phyloP scores from a whole-genome alignment of 2,797 vertebrate genomes.

The Peromyscus eremicus region DNA sequence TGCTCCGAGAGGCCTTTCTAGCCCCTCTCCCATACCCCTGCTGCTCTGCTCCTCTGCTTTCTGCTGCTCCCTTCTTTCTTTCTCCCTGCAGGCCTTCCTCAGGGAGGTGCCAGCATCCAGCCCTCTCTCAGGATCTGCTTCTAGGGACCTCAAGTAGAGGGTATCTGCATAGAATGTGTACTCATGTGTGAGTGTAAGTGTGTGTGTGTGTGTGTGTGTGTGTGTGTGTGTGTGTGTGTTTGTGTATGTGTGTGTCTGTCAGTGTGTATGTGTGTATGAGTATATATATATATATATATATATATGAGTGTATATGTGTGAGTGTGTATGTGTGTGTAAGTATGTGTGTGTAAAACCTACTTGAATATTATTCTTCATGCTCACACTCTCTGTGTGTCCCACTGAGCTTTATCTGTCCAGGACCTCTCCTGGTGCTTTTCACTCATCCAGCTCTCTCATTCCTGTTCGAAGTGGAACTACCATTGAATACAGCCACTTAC shows the following conservation, averaged over 20 bases:
- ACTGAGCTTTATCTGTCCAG: background rate
- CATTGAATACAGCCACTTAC: background rate
- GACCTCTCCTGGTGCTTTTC: rapidly evolving
- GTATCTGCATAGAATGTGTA: background rate
- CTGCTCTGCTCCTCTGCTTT: no score
- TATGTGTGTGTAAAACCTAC: background rate
- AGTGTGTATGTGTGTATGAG: no score
- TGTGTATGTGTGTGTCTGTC: no score
- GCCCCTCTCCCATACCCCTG: rapidly evolving
- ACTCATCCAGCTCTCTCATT: rapidly evolving
- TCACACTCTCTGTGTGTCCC: background rate
- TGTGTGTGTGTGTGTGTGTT: no score
- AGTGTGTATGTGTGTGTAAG: background rate
- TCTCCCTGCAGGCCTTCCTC: background rate
- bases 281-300: no score
- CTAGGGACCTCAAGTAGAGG: rapidly evolving
- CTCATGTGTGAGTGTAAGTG: background rate
- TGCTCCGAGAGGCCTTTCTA: background rate
- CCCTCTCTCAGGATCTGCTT: background rate
- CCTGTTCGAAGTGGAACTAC: rapidly evolving
- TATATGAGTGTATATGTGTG: no score
- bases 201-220: background rate
- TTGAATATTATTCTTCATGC: no score
- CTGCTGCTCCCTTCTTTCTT: rapidly evolving
- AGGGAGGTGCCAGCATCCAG: rapidly evolving